Evolutionary conservation across 2,888 invertebrate genomes (phyloP).

Genomic region (Maniola hyperantus): DNA sequence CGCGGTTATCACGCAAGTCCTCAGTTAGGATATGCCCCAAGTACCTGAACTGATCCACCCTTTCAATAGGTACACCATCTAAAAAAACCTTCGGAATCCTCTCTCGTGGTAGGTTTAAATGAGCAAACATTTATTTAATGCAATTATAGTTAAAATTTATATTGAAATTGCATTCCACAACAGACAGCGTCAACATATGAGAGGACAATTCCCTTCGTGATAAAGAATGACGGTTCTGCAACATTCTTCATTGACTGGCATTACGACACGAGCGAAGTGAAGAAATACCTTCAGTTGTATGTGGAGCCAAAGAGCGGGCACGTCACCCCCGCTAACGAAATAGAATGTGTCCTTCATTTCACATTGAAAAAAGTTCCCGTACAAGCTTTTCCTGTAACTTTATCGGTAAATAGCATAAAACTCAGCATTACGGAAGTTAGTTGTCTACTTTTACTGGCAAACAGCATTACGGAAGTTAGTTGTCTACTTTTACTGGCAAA

Average conservation of each 20-base stretch:
- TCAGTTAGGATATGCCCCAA: no score
- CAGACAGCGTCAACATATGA: slow-evolving; percentile 75
- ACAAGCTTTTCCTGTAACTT: slow-evolving; percentile 62
- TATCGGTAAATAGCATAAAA: slow-evolving; percentile 57
- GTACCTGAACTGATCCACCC: no score
- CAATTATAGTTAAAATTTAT: no score
- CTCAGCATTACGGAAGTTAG: no score
- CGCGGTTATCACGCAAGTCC: no score
- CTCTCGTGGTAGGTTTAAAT: no score
- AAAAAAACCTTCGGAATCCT: no score
- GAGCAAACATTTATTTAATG: no score
- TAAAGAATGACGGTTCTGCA: slow-evolving; percentile 73
- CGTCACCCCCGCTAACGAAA: slow-evolving; percentile 59
- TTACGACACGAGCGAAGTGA: slow-evolving; percentile 57
- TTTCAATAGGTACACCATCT: no score
- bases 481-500: no score
- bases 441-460: no score
- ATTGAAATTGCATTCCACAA: slow-evolving; percentile 21
- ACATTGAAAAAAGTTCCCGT: slow-evolving; percentile 69
- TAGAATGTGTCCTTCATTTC: slow-evolving; percentile 64
- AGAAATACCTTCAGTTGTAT: slow-evolving; percentile 64
- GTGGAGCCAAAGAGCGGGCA: slow-evolving; percentile 68
- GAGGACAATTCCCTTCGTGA: slow-evolving; percentile 63
- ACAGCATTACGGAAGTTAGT: no score
- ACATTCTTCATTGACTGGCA: slow-evolving; percentile 73